Conservation (phyloP, 2,797 vertebrate species). For the Gallinago stenura region DNA sequence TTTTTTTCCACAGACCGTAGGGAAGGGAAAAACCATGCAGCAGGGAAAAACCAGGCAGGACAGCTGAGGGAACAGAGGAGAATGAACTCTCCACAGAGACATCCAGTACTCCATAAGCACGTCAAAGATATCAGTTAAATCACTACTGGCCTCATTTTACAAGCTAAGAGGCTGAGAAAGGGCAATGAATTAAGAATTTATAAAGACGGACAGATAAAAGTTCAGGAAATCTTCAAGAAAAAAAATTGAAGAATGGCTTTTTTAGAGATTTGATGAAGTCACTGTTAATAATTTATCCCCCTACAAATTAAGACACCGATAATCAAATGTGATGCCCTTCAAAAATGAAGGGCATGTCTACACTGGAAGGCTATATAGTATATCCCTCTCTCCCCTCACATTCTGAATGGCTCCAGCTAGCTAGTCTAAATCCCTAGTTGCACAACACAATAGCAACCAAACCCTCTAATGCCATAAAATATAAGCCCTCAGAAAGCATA, state of each 20-base stretch:
- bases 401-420: neutral
- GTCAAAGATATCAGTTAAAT: constrained; percentile 27
- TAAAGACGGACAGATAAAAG: constrained; percentile 55
- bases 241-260: neutral
- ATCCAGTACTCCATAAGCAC: neutral
- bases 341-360: constrained; percentile 18
- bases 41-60: neutral
- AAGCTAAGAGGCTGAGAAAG: constrained; percentile 64
- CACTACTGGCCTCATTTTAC: constrained; percentile 57
- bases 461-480: neutral
- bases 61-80: neutral
- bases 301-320: constrained; percentile 1
- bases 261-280: constrained; percentile 43
- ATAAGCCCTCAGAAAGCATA: neutral
- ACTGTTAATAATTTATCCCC: constrained; percentile 62
- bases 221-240: constrained; percentile 33
- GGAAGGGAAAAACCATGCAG: neutral
- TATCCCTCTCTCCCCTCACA: neutral
- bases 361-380: neutral
- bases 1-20: neutral
- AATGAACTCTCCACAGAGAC: constrained; percentile 29
- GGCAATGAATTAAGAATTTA: constrained; percentile 71
- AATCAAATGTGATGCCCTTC: constrained; percentile 49
- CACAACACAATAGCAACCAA: neutral
- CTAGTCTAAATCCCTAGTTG: neutral